Conservation (phyloP, 1,140 invertebrate genomes). For the Drosophila tani region DNA sequence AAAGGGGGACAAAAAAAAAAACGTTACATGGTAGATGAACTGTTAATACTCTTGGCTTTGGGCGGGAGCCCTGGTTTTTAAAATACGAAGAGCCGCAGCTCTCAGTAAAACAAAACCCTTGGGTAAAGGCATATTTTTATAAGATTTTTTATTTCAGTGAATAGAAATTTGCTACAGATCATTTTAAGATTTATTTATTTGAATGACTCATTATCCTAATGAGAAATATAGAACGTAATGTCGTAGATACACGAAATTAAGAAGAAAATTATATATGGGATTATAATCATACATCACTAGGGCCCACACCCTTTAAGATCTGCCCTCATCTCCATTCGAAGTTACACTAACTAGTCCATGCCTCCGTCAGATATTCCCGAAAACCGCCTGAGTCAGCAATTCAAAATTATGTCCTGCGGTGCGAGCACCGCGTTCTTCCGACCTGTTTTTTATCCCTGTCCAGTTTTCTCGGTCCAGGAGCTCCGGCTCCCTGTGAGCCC, state of each 20-base stretch:
- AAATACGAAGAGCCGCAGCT: background rate
- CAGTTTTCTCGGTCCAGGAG: constrained; percentile 12
- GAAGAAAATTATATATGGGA: no score
- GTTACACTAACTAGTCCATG: background rate
- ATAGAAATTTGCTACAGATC: no score
- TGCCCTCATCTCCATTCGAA: background rate
- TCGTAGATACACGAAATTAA: background rate
- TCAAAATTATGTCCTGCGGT: constrained; percentile 76
- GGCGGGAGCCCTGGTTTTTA: background rate
- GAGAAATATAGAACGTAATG: background rate
- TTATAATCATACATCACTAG: no score
- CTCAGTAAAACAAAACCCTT: background rate
- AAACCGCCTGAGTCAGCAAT: constrained; percentile 56
- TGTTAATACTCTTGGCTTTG: constrained; percentile 10
- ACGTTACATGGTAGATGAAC: constrained; percentile 9
- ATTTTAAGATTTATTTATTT: background rate
- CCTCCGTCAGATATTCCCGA: background rate
- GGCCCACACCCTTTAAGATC: no score
- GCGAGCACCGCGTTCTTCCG: constrained; percentile 43
- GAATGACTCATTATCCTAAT: background rate
- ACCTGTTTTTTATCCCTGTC: constrained; percentile 32
- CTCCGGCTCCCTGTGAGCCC: constrained; percentile 14
- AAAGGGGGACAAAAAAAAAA: constrained; percentile 1
- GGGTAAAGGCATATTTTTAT: background rate
- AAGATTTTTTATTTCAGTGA: background rate